Percentiles rank a stretch among this genome's conserved stretches.
phyloP scores from a whole-genome alignment of 1,140 invertebrate genomes.

The Psilanteris sp. region DNA sequence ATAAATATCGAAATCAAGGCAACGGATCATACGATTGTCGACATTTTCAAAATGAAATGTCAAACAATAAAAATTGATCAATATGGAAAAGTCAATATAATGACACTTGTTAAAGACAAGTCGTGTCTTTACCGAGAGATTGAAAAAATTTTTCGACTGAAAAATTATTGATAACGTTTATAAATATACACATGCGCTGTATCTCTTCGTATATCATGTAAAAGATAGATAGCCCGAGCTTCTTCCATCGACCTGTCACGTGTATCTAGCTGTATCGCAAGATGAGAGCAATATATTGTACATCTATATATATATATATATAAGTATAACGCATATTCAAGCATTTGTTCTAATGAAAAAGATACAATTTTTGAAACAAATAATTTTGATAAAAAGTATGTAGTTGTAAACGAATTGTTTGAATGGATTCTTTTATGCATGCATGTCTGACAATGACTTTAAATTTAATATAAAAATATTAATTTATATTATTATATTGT shows the following conservation, averaged over 20 bases:
- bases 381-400: too few relatives aligned
- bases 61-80: conserved; percentile 25
- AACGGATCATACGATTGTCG: too few relatives aligned
- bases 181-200: conserved; percentile 27
- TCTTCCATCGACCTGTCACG: conserved; percentile 44
- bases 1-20: too few relatives aligned
- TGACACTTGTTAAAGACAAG: conserved; percentile 12
- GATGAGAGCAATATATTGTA: conserved; percentile 16
- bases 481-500: too few relatives aligned
- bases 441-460: too few relatives aligned
- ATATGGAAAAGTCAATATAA: conserved; percentile 11
- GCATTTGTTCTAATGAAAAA: conserved; percentile 4
- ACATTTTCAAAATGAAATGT: conserved; percentile 7
- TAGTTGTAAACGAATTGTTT: too few relatives aligned
- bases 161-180: conserved; percentile 52
- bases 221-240: conserved; percentile 43
- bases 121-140: conserved; percentile 16
- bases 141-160: conserved; percentile 15
- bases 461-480: too few relatives aligned
- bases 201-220: conserved; percentile 31
- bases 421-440: too few relatives aligned
- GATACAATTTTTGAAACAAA: conserved; percentile 2
- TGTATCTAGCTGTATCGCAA: conserved; percentile 27
- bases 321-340: conserved; percentile 3
- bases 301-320: background rate